These are phyloP conservation scores for Macroglossus sobrinus DNA, from an alignment of 2,113 vertebrate genomes.

Conservation along the genomic window DNA sequence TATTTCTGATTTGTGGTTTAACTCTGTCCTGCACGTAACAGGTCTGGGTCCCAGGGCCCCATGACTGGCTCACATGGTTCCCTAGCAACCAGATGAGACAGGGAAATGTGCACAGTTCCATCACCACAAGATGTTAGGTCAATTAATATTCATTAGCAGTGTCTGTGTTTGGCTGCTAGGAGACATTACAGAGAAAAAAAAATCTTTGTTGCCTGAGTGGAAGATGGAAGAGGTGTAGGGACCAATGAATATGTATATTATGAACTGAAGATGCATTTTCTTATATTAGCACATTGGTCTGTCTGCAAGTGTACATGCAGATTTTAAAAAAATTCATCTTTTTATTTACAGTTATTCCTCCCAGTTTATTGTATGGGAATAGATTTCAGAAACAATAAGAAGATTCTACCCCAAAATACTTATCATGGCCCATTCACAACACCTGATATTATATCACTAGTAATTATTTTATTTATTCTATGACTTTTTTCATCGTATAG, in stretches of 20 bases:
- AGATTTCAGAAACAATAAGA: constrained; percentile 36
- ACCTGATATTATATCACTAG: not conserved
- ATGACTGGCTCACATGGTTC: constrained; percentile 76
- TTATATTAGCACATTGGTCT: not conserved
- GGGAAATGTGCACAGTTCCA: constrained; percentile 73
- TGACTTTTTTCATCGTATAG: constrained; percentile 3
- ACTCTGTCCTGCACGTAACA: constrained; percentile 65
- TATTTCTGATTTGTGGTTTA: constrained; percentile 63
- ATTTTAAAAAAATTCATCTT: not conserved
- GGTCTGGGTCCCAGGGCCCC: constrained; percentile 70
- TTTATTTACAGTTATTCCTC: not conserved
- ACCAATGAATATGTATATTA: not conserved
- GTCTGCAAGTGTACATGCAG: not conserved
- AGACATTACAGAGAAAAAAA: constrained; percentile 39
- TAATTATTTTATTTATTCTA: constrained; percentile 6
- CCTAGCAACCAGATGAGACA: constrained; percentile 84
- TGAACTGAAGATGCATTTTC: not conserved
- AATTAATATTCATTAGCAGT: constrained; percentile 83
- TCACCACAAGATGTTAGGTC: constrained; percentile 74
- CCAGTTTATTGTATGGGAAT: not conserved
- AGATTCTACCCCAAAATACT: not conserved
- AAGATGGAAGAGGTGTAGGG: not conserved
- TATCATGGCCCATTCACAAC: not conserved
- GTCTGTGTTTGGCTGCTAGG: constrained; percentile 57
- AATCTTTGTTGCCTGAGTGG: constrained; percentile 53